These are phyloP conservation scores for Schizotus pectinicornis DNA, from an alignment of 2,888 invertebrate species.

Conservation along the genomic window DNA sequence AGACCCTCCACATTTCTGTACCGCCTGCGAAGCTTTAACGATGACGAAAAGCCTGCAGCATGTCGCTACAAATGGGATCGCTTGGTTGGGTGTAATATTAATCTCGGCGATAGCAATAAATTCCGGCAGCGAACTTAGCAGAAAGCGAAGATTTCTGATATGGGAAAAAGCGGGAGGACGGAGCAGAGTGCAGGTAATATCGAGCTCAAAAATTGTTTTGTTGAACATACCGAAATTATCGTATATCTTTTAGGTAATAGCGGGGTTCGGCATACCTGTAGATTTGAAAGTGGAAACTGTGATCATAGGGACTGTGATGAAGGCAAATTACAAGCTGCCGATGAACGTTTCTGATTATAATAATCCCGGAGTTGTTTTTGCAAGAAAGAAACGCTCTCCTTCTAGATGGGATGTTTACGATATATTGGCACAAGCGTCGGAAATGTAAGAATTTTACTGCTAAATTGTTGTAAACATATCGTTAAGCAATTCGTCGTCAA, in stretches of 20 bases:
- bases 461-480: background rate
- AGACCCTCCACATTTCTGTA: too few species aligned
- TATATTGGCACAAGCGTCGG: conserved; percentile 65
- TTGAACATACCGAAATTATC: too few species aligned
- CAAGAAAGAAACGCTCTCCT: conserved; percentile 35
- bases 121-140: too few species aligned
- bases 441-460: conserved; percentile 60
- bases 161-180: too few species aligned
- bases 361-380: conserved; percentile 36
- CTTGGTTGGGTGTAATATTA: too few species aligned
- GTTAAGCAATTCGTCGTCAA: conserved; percentile 5
- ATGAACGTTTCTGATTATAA: conserved; percentile 38
- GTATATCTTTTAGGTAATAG: conserved; percentile 53
- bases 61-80: too few species aligned
- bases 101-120: too few species aligned
- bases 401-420: conserved; percentile 73
- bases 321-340: conserved; percentile 54
- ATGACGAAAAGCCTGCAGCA: too few species aligned
- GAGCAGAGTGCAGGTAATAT: too few species aligned
- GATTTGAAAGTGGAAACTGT: conserved; percentile 56
- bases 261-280: conserved; percentile 61
- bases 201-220: too few species aligned
- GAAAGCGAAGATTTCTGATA: too few species aligned
- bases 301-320: conserved; percentile 58
- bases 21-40: too few species aligned